A percentile compares a stretch with the other conserved stretches of the same genome.
These are phyloP conservation scores for Drosophila virilis DNA, from an alignment of 1,140 invertebrate genomes.

Conservation along the genomic window DNA sequence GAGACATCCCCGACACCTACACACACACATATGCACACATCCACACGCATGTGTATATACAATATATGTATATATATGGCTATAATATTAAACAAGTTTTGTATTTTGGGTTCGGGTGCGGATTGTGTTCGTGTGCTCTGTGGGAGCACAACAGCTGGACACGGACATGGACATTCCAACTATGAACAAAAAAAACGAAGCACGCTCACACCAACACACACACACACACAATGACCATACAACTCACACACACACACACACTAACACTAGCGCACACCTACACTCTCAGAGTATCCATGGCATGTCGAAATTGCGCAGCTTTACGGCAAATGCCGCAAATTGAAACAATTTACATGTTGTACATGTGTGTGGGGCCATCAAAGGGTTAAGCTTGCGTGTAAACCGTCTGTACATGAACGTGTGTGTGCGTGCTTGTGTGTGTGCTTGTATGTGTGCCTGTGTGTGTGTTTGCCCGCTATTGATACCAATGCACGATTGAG, in stretches of 20 bases:
- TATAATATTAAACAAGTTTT: conserved; percentile 78
- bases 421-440: conserved; percentile 21
- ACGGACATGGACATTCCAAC: conserved; percentile 52
- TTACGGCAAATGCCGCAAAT: conserved; percentile 81
- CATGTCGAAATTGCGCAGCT: conserved; percentile 80
- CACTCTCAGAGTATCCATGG: conserved; percentile 57
- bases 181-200: conserved; percentile 47
- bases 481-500: conserved; percentile 62
- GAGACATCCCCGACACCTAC: conserved; percentile 49
- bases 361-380: conserved; percentile 75
- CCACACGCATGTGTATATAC: conserved; percentile 2
- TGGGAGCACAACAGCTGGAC: conserved; percentile 77
- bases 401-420: conserved; percentile 38
- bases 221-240: conserved; percentile 7
- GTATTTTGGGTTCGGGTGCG: conserved; percentile 61
- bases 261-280: conserved; percentile 32
- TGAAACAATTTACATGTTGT: conserved; percentile 83
- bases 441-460: conserved; percentile 9
- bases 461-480: conserved; percentile 49
- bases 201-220: not conserved
- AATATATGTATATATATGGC: conserved; percentile 36
- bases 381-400: conserved; percentile 80
- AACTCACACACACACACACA: conserved; percentile 15
- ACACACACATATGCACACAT: conserved; percentile 18
- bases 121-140: conserved; percentile 46